Conservation (phyloP, 2,888 invertebrate species). For the Leptopterna dolabrata region DNA sequence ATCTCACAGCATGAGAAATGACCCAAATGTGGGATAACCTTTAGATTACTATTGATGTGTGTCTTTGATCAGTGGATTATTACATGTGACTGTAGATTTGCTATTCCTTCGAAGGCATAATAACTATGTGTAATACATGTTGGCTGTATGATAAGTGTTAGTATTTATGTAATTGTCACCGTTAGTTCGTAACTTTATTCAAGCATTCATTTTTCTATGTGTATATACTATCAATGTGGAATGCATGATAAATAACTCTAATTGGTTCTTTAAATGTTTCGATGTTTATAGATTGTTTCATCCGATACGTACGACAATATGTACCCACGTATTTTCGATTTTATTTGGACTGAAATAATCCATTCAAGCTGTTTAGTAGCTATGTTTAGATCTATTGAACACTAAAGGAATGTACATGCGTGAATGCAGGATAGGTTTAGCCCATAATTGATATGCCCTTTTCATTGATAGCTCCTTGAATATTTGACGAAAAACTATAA, state of each 20-base stretch:
- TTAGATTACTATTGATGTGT: constrained; percentile 19
- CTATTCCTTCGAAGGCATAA: constrained; percentile 37
- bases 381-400: not conserved
- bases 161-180: constrained; percentile 48
- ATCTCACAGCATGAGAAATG: constrained; percentile 29
- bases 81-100: constrained; percentile 34
- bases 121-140: constrained; percentile 52
- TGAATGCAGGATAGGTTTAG: no score
- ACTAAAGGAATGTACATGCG: not conserved
- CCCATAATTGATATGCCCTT: no score
- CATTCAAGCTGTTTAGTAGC: not conserved
- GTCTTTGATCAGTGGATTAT: constrained; percentile 1
- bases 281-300: constrained; percentile 7
- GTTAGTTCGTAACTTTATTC: constrained; percentile 45
- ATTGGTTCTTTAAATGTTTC: not conserved
- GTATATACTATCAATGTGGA: constrained; percentile 18
- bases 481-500: no score
- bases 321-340: not conserved
- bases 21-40: not conserved
- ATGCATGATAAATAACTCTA: not conserved
- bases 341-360: not conserved
- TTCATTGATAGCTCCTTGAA: no score
- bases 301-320: not conserved
- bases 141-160: constrained; percentile 60
- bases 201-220: constrained; percentile 21